These are phyloP conservation scores for Tricholaema leucomelas DNA, from an alignment of 2,113 vertebrate species.

Conservation along the genomic window DNA sequence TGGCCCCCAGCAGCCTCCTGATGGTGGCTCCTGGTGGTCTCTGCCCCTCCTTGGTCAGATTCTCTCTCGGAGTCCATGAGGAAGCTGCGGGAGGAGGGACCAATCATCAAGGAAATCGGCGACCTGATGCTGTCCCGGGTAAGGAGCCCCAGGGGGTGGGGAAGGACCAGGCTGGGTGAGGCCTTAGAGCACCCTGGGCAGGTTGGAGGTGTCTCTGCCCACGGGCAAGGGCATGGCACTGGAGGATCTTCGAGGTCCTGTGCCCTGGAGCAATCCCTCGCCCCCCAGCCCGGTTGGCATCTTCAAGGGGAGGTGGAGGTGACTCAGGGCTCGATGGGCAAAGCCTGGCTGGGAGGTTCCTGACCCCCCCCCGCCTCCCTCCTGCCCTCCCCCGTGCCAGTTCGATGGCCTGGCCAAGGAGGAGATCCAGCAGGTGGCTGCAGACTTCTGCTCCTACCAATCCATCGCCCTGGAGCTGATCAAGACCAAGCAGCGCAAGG, in stretches of 20 bases:
- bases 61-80: constrained; percentile 90
- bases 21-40: neutral
- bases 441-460: constrained; percentile 89
- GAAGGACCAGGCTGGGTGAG: too few species aligned
- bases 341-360: neutral
- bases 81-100: constrained; percentile 83
- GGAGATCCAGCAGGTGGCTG: constrained; percentile 87
- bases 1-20: too few species aligned
- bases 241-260: too few species aligned
- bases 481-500: constrained; percentile 92
- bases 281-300: too few species aligned
- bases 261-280: too few species aligned
- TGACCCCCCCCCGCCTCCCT: neutral
- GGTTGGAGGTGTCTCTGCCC: too few species aligned
- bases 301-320: neutral
- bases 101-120: constrained; percentile 87
- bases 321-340: neutral
- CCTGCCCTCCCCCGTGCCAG: constrained; percentile 49
- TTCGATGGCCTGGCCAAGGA: constrained; percentile 86
- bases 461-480: constrained; percentile 90
- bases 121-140: constrained; percentile 90
- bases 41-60: constrained; percentile 64
- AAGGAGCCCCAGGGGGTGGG: neutral
- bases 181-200: too few species aligned
- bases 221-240: too few species aligned